Conservation (phyloP, 1,140 invertebrate genomes). For the Drosophila novamexicana region DNA sequence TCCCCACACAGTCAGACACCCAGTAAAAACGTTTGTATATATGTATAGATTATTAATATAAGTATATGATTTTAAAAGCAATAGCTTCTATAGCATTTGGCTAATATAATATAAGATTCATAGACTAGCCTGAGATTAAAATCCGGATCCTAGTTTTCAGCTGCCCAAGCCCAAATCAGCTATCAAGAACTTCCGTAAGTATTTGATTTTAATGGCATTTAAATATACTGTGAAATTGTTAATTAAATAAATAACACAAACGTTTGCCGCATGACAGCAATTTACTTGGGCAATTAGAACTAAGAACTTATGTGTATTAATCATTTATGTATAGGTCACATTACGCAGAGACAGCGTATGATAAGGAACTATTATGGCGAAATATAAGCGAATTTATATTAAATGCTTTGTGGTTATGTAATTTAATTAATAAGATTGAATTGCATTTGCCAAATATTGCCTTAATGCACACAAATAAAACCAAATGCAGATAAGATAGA, state of each 20-base stretch:
- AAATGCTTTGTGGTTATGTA: conserved; percentile 17
- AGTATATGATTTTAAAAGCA: no score
- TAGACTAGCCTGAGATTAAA: no score
- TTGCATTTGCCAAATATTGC: conserved; percentile 25
- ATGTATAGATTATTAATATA: no score
- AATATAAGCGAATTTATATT: conserved; percentile 10
- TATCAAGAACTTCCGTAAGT: conserved; percentile 2
- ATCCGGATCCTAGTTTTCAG: no score
- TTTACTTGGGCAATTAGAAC: conserved; percentile 4
- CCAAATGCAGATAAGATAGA: conserved; percentile 17
- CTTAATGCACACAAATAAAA: conserved; percentile 22
- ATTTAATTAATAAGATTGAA: conserved; percentile 20
- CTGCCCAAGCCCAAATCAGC: no score
- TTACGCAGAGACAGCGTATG: not conserved
- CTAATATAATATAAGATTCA: no score
- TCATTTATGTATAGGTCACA: not conserved
- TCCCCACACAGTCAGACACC: no score
- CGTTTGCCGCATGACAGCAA: not conserved
- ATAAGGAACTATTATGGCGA: not conserved
- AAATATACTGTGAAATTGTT: conserved; percentile 58
- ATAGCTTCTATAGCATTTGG: no score
- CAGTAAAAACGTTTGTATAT: no score
- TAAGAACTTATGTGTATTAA: conserved; percentile 1
- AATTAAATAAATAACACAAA: conserved; percentile 20
- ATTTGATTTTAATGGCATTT: conserved; percentile 28